These are phyloP conservation scores for Thalassarche chlororhynchos DNA, from an alignment of 2,113 vertebrate species.

Conservation along the genomic window DNA sequence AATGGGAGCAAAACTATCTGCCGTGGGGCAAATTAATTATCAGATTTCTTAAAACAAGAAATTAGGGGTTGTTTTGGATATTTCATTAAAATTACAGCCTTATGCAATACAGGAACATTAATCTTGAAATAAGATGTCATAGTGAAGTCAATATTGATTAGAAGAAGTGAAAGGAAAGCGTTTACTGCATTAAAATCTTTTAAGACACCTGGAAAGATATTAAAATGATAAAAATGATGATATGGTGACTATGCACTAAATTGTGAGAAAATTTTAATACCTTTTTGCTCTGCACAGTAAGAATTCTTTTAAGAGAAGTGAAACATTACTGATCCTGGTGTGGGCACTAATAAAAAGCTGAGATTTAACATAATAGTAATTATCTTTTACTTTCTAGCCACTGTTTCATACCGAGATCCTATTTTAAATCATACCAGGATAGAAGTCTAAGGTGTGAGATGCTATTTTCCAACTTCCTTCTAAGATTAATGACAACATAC, in stretches of 20 bases:
- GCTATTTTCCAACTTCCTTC: not conserved
- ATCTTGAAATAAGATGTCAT: slow-evolving; percentile 35
- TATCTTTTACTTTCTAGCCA: not conserved
- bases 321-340: not conserved
- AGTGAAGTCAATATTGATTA: not conserved
- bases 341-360: not conserved
- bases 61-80: not conserved
- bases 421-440: not conserved
- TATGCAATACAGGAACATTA: slow-evolving; percentile 1
- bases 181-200: not conserved
- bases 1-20: slow-evolving; percentile 22
- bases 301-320: not conserved
- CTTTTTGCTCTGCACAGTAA: not conserved
- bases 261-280: not conserved
- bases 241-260: not conserved
- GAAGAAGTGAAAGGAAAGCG: not conserved
- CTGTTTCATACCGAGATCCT: not conserved
- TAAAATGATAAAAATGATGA: not conserved
- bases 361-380: not conserved
- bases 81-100: slow-evolving; percentile 45
- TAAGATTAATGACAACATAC: not conserved
- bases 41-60: slow-evolving; percentile 46
- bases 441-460: not conserved
- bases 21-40: not conserved
- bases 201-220: slow-evolving; percentile 1